Evolutionary conservation across 53 echinoderm and acorn worm species (phyloP).

Genomic region (Zoroaster sp.): DNA sequence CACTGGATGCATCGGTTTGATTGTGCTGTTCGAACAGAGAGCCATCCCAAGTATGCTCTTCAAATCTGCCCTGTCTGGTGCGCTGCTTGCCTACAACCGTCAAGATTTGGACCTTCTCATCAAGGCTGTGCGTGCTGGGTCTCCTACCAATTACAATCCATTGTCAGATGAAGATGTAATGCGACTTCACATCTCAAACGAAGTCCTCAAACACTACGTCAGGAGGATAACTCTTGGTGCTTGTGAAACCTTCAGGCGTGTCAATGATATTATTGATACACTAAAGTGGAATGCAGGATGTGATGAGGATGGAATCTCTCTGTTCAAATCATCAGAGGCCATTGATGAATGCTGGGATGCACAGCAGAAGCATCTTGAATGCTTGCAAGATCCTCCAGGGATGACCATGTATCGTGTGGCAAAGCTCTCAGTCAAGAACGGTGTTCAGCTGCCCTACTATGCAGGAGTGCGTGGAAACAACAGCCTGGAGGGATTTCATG

Average conservation of each 20-base stretch:
- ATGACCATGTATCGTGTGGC: constrained; percentile 56
- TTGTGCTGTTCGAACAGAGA: background rate
- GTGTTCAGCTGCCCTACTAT: constrained; percentile 44
- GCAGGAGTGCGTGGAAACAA: constrained; percentile 33
- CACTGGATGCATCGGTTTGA: constrained; percentile 53
- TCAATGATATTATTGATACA: constrained; percentile 29
- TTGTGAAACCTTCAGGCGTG: constrained; percentile 37
- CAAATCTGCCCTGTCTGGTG: constrained; percentile 42
- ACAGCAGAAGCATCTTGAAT: constrained; percentile 64
- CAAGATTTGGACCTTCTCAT: constrained; percentile 18
- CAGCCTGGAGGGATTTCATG: constrained; percentile 60
- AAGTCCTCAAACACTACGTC: constrained; percentile 13
- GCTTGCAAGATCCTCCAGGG: constrained; percentile 53
- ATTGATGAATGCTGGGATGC: constrained; percentile 56
- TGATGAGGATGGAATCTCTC: constrained; percentile 41
- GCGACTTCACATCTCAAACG: background rate
- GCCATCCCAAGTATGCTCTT: constrained; percentile 54
- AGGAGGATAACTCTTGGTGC: constrained; percentile 41
- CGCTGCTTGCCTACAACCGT: constrained; percentile 38
- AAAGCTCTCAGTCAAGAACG: constrained; percentile 28
- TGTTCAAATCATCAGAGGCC: constrained; percentile 42
- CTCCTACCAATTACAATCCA: background rate
- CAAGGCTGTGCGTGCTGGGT: constrained; percentile 41
- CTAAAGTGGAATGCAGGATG: constrained; percentile 40
- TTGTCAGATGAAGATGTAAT: constrained; percentile 15